phyloP scores from a whole-genome alignment of 53 echinoderm and acorn worm species.

The Glandiceps talaboti region DNA sequence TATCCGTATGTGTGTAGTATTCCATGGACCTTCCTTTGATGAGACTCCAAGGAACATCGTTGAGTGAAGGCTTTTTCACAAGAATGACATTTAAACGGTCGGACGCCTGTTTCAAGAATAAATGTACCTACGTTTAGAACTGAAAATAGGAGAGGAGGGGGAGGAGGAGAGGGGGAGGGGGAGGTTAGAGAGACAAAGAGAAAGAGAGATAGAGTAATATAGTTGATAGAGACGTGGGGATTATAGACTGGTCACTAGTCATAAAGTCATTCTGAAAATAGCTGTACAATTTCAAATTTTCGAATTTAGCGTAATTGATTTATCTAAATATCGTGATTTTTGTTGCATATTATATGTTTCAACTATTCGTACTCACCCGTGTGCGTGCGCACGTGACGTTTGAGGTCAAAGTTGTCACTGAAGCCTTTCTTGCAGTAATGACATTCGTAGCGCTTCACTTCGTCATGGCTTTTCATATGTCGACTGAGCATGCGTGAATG shows the following conservation, averaged over 20 bases:
- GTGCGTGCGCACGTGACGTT: constrained; percentile 44
- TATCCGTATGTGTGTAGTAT: constrained; percentile 30
- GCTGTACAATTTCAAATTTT: too few relatives aligned
- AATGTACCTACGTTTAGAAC: too few relatives aligned
- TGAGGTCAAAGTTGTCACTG: constrained; percentile 54
- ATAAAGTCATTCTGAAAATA: too few relatives aligned
- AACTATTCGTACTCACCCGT: constrained; percentile 39
- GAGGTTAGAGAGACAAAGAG: too few relatives aligned
- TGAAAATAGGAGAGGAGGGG: too few relatives aligned
- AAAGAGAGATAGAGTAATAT: too few relatives aligned
- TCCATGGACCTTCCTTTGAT: constrained; percentile 33
- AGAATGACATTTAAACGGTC: constrained; percentile 34
- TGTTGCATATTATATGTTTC: too few relatives aligned
- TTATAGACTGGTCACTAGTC: too few relatives aligned
- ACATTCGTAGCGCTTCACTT: constrained; percentile 24
- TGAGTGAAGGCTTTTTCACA: constrained; percentile 48
- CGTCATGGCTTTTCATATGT: not conserved
- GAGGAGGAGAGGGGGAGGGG: too few relatives aligned
- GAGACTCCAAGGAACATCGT: constrained; percentile 47
- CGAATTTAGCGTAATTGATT: too few relatives aligned
- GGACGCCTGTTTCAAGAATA: constrained; percentile 46
- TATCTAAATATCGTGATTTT: too few relatives aligned
- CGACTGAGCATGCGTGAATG: not conserved
- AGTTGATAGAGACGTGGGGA: too few relatives aligned
- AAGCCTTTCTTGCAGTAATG: constrained; percentile 34